Conservation (phyloP, 2,888 invertebrate genomes). For the Drosophila merina region DNA sequence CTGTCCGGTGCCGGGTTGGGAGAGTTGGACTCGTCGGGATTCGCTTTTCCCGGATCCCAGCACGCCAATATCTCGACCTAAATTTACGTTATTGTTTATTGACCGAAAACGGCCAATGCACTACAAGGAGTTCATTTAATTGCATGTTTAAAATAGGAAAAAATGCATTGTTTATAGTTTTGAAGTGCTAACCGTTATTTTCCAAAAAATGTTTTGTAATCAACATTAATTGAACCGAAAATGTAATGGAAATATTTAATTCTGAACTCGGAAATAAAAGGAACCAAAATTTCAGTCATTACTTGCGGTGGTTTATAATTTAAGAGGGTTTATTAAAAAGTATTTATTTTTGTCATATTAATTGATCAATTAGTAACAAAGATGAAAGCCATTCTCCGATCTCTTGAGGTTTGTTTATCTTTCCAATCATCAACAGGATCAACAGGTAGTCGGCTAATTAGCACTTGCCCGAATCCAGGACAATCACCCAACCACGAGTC, state of each 20-base stretch:
- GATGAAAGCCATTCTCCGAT: background rate
- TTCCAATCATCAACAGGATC: background rate
- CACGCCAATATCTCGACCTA: slow-evolving; percentile 51
- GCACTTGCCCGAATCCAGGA: background rate
- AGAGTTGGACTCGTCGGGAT: slow-evolving; percentile 23
- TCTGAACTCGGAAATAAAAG: background rate
- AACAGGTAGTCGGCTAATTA: slow-evolving; percentile 1
- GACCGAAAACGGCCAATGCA: background rate
- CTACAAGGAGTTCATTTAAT: background rate
- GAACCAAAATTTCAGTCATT: background rate
- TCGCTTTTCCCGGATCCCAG: slow-evolving; percentile 31
- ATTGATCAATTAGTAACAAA: background rate
- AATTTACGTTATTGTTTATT: slow-evolving; percentile 23
- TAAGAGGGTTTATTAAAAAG: background rate
- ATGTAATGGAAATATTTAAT: background rate
- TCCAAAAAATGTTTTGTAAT: background rate
- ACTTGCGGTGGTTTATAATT: background rate
- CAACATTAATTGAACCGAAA: background rate
- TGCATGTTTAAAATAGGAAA: background rate
- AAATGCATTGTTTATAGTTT: background rate
- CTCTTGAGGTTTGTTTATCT: background rate
- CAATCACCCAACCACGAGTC: slow-evolving; percentile 63
- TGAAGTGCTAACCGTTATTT: background rate
- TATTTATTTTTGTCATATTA: background rate
- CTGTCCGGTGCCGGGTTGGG: background rate